Percentiles rank a stretch among this genome's conserved stretches.
Evolutionary conservation across 1,140 invertebrate species (phyloP).

Genomic region (Cylas formicarius): DNA sequence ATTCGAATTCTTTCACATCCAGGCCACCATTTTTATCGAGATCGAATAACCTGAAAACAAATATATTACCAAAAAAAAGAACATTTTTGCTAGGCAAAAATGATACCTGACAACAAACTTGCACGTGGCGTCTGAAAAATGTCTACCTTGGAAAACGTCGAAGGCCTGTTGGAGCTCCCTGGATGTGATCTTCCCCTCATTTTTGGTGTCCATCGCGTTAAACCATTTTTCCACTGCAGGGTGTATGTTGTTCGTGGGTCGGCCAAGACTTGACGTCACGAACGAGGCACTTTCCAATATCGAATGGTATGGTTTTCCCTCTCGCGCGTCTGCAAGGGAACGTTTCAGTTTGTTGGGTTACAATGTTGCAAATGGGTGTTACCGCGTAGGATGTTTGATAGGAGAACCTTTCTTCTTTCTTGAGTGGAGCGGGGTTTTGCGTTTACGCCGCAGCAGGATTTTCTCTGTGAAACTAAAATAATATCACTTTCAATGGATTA

Average conservation of each 20-base stretch:
- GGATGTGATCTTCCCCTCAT: slow-evolving; percentile 27
- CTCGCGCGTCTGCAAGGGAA: slow-evolving; percentile 7
- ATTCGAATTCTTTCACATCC: slow-evolving; percentile 36
- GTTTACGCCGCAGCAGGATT: slow-evolving; percentile 6
- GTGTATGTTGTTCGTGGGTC: slow-evolving; percentile 14
- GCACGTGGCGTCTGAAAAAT: slow-evolving; percentile 33
- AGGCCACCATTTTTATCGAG: slow-evolving; percentile 37
- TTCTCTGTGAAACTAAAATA: slow-evolving; percentile 8
- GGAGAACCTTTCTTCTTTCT: slow-evolving; percentile 9
- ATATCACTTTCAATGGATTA: slow-evolving; percentile 8
- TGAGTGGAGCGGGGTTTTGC: background rate
- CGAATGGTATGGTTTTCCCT: slow-evolving; percentile 3
- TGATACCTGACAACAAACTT: slow-evolving; percentile 35
- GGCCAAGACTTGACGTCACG: slow-evolving; percentile 1
- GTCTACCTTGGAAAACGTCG: slow-evolving; percentile 32
- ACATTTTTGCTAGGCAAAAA: slow-evolving; percentile 1
- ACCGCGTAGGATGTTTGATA: slow-evolving; percentile 14
- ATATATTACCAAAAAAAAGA: slow-evolving; percentile 14
- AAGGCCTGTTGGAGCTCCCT: slow-evolving; percentile 36
- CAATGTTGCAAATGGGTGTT: background rate
- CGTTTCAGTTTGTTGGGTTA: background rate
- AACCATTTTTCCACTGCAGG: slow-evolving; percentile 28
- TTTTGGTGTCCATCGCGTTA: slow-evolving; percentile 26
- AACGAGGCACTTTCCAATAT: slow-evolving; percentile 3
- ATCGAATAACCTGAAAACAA: slow-evolving; percentile 35